Evolutionary conservation across 30 jellyfish, hydroid and myxozoan genomes (phyloP).

Genomic region (Catostylus mosaicus): DNA sequence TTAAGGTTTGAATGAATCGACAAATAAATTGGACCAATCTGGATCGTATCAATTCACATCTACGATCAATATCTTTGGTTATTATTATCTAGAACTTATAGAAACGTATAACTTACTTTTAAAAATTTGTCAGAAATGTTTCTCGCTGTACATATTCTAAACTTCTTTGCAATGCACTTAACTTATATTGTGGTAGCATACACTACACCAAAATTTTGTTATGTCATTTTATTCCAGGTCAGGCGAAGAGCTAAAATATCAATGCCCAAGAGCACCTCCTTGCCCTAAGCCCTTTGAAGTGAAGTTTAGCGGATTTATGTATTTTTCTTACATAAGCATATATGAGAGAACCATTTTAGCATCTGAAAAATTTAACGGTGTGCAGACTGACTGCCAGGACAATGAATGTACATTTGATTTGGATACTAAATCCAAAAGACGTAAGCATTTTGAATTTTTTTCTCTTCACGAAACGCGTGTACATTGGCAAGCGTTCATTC

Average conservation of each 20-base stretch:
- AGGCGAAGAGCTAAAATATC: constrained; percentile 1
- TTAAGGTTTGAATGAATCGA: too few relatives aligned
- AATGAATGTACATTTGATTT: constrained; percentile 8
- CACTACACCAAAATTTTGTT: too few relatives aligned
- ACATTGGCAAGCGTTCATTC: background rate
- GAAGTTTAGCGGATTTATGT: constrained; percentile 8
- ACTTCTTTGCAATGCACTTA: too few relatives aligned
- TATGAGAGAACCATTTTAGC: constrained; percentile 26
- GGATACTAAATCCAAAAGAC: background rate
- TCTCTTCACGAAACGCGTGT: background rate
- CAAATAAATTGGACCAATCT: too few relatives aligned
- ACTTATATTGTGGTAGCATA: too few relatives aligned
- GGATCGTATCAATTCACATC: too few relatives aligned
- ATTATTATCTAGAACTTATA: too few relatives aligned
- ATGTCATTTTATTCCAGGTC: too few relatives aligned
- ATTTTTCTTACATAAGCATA: constrained; percentile 15
- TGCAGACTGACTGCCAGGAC: constrained; percentile 14
- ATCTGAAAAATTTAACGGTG: constrained; percentile 27
- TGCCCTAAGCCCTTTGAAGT: constrained; percentile 43
- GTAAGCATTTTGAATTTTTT: background rate
- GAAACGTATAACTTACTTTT: too few relatives aligned
- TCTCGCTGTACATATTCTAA: too few relatives aligned
- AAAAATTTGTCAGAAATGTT: too few relatives aligned
- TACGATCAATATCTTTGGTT: too few relatives aligned
- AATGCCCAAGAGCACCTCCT: background rate